Evolutionary conservation across 2,888 invertebrate species (phyloP), one percentile per base, ranked within the genome.

Genomic region (Alloplasta piceator): DNA sequence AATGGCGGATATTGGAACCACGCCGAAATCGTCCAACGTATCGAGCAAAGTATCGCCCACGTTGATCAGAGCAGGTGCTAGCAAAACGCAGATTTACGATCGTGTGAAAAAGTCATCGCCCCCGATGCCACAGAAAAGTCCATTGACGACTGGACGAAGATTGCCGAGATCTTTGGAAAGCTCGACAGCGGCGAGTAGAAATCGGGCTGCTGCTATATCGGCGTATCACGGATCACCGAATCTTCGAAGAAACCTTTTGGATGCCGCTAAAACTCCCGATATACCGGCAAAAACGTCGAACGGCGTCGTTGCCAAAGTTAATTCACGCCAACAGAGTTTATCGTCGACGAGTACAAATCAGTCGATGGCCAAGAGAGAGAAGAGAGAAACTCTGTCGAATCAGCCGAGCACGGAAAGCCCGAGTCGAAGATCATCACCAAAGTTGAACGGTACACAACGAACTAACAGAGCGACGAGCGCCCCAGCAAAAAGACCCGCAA

Each of bases 181-280:
- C 73, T 92, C 92, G 2, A 92, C 92, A 0, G 91, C 92, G 1
- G 91, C 92, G 0, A 92, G 89, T 78, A 89, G 92, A 66, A 91
- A 91, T 7, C 90, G 91, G 1, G 89, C 88, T 1, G 86, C 87
- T 6, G 89, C 89, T 3, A 90, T 87, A 50, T 89, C 87, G 26
- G 90, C 91, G 16, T 91, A 91, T 63, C 89, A 89, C 5, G 91
- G 91, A 4, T 90, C 92, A 73, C 93, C 94, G 2, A 94, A 93
- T 67, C 88, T 94, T 52, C 90, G 94, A 16, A 91, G 93, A 75
- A 94, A 93, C 87, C 90, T 94, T 12, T 86, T 94, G 36, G 92
- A 94, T 61, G 94, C 94, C 5, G 93, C 94, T 1, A 93, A 93
- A 80, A 93, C 93, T 0, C 93, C 94, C 1, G 93, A 93, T 92